Conservation (phyloP, 1,140 invertebrate genomes). For the Bicyclus anynana region DNA sequence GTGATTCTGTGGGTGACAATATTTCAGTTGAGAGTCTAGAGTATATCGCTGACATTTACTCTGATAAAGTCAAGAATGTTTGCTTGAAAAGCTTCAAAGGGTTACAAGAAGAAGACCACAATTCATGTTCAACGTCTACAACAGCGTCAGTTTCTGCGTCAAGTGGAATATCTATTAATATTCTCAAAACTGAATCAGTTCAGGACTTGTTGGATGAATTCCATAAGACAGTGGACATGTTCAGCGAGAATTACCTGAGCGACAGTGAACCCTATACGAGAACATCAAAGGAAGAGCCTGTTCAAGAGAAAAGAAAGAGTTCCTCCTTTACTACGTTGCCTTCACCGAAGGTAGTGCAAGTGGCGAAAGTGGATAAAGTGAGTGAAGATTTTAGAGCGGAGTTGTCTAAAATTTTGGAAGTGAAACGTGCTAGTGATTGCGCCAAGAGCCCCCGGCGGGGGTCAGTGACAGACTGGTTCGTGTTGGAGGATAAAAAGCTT, state of each 20-base stretch:
- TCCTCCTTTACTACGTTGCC: conserved; percentile 53
- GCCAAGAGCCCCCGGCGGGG: conserved; percentile 39
- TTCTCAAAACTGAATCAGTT: conserved; percentile 56
- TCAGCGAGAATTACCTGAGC: conserved; percentile 66
- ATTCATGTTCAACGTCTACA: conserved; percentile 48
- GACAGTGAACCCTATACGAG: conserved; percentile 66
- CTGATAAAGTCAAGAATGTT: conserved; percentile 54
- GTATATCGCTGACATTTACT: conserved; percentile 51
- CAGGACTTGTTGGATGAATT: conserved; percentile 61
- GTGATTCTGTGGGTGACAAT: conserved; percentile 45
- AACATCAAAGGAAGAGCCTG: conserved; percentile 28
- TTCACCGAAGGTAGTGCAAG: conserved; percentile 58
- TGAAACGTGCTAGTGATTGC: conserved; percentile 35
- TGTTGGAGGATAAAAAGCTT: conserved; percentile 52
- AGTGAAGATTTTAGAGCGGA: conserved; percentile 63
- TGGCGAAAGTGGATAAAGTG: conserved; percentile 48
- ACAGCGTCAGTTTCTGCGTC: conserved; percentile 41
- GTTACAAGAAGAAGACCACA: conserved; percentile 46
- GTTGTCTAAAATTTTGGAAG: conserved; percentile 44
- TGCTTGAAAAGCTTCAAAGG: conserved; percentile 60
- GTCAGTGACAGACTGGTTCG: conserved; percentile 68
- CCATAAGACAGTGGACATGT: conserved; percentile 59
- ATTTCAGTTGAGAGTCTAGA: conserved; percentile 53
- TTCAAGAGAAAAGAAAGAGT: conserved; percentile 52
- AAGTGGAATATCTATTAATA: conserved; percentile 45